Percentiles rank a stretch among this genome's conserved stretches.
Evolutionary conservation across 2,888 invertebrate species (phyloP).

Genomic region (Crepidodera aurea): DNA sequence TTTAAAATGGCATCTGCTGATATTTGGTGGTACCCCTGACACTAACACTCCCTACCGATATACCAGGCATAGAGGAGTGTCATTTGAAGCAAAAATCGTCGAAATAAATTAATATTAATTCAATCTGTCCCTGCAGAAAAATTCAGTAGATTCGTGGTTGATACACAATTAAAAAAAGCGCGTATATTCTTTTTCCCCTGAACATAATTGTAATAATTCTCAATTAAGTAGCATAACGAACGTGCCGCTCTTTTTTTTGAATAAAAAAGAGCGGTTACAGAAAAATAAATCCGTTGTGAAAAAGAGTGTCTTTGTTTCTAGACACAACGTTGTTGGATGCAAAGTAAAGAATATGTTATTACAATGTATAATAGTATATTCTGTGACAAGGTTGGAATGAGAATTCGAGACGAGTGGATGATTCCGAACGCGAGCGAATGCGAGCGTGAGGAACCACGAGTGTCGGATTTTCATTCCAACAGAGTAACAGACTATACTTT

Average conservation of each 20-base stretch:
- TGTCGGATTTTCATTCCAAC: too few species aligned
- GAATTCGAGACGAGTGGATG: too few species aligned
- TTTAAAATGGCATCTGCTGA: too few species aligned
- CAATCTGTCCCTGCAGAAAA: conserved; percentile 59
- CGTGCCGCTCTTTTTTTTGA: conserved; percentile 49
- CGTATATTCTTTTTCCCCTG: conserved; percentile 51
- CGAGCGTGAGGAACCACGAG: too few species aligned
- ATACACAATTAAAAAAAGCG: conserved; percentile 46
- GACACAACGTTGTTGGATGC: too few species aligned
- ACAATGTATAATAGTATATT: too few species aligned
- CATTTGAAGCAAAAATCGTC: conserved; percentile 47
- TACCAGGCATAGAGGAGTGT: conserved; percentile 32
- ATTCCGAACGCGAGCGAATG: too few species aligned
- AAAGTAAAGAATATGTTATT: too few species aligned
- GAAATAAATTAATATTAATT: conserved; percentile 58
- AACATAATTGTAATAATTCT: conserved; percentile 58
- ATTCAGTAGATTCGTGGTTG: conserved; percentile 53
- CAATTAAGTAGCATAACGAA: conserved; percentile 52
- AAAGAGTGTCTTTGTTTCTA: conserved; percentile 47
- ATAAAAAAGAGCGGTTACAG: conserved; percentile 47
- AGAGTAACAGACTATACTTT: too few species aligned
- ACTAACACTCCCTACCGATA: conserved; percentile 14
- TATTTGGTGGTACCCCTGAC: background rate
- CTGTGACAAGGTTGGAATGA: too few species aligned
- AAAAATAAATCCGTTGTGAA: conserved; percentile 55